Base-by-base conservation (phyloP, 2,888 invertebrate species). In the Phengaris arion region DNA sequence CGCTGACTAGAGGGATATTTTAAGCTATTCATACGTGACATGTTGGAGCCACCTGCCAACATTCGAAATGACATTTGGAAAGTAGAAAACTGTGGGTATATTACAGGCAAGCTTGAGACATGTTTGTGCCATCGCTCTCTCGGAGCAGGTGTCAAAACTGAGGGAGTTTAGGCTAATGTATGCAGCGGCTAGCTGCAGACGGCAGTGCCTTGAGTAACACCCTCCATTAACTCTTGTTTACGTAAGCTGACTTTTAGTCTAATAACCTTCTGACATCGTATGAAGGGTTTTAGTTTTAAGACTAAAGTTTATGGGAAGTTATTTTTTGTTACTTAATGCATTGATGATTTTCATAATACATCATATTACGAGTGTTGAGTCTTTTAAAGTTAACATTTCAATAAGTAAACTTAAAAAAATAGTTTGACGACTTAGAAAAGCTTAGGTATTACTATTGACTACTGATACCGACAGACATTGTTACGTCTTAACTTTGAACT, bases 71-170 rank as follows among this genome's bases (percentile, higher is more conserved):
- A 74, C 48, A 9, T 74, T 74, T 45, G n/a, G 52, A 74, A 68
- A 74, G 68, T 74, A 68, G 68, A 68, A 74, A 74, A 55, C 70
- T 70, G 70, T 13, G 45, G 57, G 48, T 81, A 77, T 72, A 77
- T 68, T 77, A 83, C 84, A 83, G 83, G 81, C 82, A 87, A 90
- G 83, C 90, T 89, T 82, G 83, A 83, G 86, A 86, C 85, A 85
- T 88, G 90, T 86, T 88, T 92, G 90, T 86, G 83, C 83, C 82
- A 81, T 82, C 85, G 84, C 87, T 86, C 86, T 86, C 86, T 87
- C 86, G 84, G 89, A 90, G 90, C 92, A 92, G 93, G 93, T 93
- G 93, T 92, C 93, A 92, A 91, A 92, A 92, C 92, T 91, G 88
- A 87, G 88, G 87, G 89, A 89, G 88, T 88, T 91, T 89, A 89